Conservation (phyloP, 2,888 invertebrate species). For the Drosophila paranaensis region DNA sequence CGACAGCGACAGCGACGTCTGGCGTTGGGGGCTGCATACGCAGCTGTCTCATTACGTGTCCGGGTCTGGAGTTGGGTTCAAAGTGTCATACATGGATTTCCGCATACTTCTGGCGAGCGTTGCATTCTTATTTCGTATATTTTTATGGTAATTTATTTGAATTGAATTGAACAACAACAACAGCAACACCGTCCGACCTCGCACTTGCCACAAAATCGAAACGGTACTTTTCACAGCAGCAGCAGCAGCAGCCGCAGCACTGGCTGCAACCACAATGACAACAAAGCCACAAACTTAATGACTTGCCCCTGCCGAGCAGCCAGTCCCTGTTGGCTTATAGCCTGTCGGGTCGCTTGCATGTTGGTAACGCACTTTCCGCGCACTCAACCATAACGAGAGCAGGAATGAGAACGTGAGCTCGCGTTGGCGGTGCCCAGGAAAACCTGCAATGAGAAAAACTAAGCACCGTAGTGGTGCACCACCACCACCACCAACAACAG, state of each 20-base stretch:
- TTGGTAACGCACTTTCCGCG: constrained; percentile 66
- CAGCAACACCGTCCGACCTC: constrained; percentile 19
- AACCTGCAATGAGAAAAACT: constrained; percentile 32
- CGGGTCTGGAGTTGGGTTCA: constrained; percentile 28
- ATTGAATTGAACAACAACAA: constrained; percentile 39
- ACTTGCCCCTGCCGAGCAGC: constrained; percentile 43
- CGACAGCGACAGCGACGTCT: not conserved
- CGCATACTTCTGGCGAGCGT: constrained; percentile 63
- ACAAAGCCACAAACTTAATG: constrained; percentile 63
- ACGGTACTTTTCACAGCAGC: constrained; percentile 56
- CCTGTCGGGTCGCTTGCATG: constrained; percentile 50
- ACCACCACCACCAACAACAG: too few species aligned
- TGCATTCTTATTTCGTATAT: constrained; percentile 65
- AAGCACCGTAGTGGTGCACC: constrained; percentile 5
- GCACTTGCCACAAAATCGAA: constrained; percentile 62
- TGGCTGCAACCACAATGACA: constrained; percentile 30
- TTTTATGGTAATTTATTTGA: constrained; percentile 78
- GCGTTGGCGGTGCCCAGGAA: constrained; percentile 24
- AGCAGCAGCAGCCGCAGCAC: constrained; percentile 17
- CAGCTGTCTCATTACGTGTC: constrained; percentile 59
- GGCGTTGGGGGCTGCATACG: constrained; percentile 21
- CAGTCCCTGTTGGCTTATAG: constrained; percentile 26
- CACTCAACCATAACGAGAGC: constrained; percentile 70
- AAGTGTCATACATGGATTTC: constrained; percentile 75
- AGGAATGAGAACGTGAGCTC: constrained; percentile 27